Percentiles rank a stretch among this genome's conserved stretches.
Evolutionary conservation across 2,888 invertebrate species (phyloP).

Genomic region (Osmoderma eremita): DNA sequence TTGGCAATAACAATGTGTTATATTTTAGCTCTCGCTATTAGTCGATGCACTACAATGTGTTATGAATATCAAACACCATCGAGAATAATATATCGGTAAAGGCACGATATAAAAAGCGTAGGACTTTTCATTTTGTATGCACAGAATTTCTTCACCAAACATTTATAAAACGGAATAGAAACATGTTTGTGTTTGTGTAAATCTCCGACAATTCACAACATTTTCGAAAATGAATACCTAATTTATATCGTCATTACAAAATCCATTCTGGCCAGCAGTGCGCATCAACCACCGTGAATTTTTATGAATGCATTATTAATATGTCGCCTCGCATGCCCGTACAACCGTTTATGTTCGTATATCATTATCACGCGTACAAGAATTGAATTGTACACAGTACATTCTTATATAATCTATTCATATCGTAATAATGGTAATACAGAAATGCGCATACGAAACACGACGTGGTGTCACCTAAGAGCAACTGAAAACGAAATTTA

Average conservation of each 20-base stretch:
- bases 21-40: conserved; percentile 33
- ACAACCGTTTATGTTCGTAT: conserved; percentile 50
- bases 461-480: conserved; percentile 39
- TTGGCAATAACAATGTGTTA: conserved; percentile 36
- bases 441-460: conserved; percentile 47
- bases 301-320: conserved; percentile 48
- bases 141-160: conserved; percentile 37
- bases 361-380: conserved; percentile 51
- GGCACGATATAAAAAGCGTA: conserved; percentile 31
- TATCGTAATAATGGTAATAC: conserved; percentile 50
- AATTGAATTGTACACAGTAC: conserved; percentile 51
- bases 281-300: conserved; percentile 41
- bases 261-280: conserved; percentile 24
- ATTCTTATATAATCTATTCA: conserved; percentile 50
- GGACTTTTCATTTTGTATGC: conserved; percentile 18
- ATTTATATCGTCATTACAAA: conserved; percentile 37
- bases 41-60: conserved; percentile 15
- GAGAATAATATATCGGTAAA: conserved; percentile 27
- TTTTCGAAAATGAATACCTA: conserved; percentile 38
- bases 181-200: conserved; percentile 18
- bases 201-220: conserved; percentile 36
- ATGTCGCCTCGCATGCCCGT: conserved; percentile 45
- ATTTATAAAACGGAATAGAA: conserved; percentile 21
- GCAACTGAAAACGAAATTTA: conserved; percentile 36
- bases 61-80: conserved; percentile 25